Evolutionary conservation across 2,888 invertebrate species (phyloP).

Genomic region (Orthonychiurus folsomi): DNA sequence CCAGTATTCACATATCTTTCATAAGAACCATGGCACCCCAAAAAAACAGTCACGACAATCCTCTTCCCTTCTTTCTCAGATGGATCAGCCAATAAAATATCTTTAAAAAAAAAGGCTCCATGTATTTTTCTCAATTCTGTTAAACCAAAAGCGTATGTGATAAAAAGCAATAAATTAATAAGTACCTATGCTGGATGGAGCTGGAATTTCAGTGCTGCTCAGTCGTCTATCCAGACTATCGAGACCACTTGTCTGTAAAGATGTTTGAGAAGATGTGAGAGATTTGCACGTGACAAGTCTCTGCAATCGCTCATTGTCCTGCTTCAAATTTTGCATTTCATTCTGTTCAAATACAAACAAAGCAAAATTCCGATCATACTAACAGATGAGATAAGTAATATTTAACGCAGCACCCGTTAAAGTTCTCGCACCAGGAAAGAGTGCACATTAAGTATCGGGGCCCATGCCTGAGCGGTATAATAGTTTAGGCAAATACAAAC

Average conservation of each 20-base stretch:
- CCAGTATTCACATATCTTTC: constrained; percentile 58
- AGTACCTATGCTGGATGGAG: constrained; percentile 19
- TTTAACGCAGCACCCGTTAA: neutral
- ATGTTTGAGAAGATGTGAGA: constrained; percentile 51
- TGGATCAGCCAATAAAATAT: constrained; percentile 35
- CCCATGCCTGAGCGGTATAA: no score
- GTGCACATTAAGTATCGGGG: no score
- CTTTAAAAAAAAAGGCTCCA: constrained; percentile 19
- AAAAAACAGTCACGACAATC: constrained; percentile 76
- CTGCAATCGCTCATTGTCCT: constrained; percentile 90
- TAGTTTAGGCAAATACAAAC: no score
- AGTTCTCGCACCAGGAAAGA: no score
- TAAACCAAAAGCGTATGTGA: neutral
- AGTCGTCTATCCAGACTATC: constrained; percentile 46
- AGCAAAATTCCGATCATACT: neutral
- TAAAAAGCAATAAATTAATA: neutral
- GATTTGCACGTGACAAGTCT: constrained; percentile 61
- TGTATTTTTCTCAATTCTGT: neutral
- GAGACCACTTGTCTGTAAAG: constrained; percentile 42
- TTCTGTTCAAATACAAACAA: constrained; percentile 54
- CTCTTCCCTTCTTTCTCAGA: constrained; percentile 70
- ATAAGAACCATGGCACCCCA: constrained; percentile 73
- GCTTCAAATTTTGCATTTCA: constrained; percentile 92
- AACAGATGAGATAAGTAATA: neutral
- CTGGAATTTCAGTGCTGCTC: constrained; percentile 44